phyloP scores from a whole-genome alignment of 2,113 vertebrate genomes.

The Nesogale talazaci region DNA sequence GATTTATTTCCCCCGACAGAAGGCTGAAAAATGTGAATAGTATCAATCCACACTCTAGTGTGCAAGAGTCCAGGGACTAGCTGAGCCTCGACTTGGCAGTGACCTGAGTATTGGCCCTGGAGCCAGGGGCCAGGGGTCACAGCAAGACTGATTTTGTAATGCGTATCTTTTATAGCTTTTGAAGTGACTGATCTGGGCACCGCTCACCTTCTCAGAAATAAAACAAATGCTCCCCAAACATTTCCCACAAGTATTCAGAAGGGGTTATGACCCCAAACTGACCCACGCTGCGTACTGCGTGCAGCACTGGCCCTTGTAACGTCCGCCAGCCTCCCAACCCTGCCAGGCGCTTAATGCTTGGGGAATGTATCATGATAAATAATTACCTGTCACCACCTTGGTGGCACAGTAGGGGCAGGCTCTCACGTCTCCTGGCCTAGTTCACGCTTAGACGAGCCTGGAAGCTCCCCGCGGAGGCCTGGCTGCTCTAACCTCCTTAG shows the following conservation, averaged over 20 bases:
- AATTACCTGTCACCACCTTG: constrained; percentile 32
- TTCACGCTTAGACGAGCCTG: constrained; percentile 5
- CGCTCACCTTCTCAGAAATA: constrained; percentile 1
- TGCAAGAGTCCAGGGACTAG: background rate
- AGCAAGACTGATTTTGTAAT: background rate
- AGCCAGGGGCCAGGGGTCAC: background rate
- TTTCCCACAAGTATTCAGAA: constrained; percentile 16
- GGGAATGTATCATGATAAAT: constrained; percentile 35
- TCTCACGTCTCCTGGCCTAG: background rate
- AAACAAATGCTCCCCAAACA: background rate
- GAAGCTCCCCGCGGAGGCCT: background rate
- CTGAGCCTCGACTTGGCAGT: background rate
- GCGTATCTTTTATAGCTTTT: background rate
- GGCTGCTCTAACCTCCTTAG: background rate
- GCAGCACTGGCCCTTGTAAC: constrained; percentile 12
- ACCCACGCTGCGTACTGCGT: background rate
- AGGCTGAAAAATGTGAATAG: background rate
- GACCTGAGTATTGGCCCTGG: background rate
- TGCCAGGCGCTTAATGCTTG: constrained; percentile 15
- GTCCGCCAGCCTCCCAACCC: background rate
- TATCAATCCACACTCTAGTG: no score
- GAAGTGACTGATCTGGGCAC: background rate
- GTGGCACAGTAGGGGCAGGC: background rate
- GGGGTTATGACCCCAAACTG: background rate
- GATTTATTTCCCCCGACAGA: background rate